Evolutionary conservation across 2,888 invertebrate species (phyloP), one percentile per base, ranked within the genome.

Genomic region (Tortrix viridana): DNA sequence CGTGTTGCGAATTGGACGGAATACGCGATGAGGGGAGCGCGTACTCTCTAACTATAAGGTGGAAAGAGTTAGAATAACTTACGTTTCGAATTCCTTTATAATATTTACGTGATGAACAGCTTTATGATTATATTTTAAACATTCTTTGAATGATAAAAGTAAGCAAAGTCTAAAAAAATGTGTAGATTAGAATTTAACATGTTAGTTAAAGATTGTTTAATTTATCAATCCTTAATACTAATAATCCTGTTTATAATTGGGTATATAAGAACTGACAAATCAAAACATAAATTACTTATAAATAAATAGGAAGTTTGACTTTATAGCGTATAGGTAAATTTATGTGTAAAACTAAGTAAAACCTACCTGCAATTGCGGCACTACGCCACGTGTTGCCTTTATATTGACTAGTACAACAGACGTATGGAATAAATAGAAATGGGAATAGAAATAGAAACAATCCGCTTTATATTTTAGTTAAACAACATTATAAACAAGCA

Each of bases 1-100:
- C 86, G 89, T 89, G 87, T 88, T 84, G 85, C 83, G 88, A 86
- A 86, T 89, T 82, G 88, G 85, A 85, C 85, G 80, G 89, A 90
- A 89, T 89, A 89, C 85, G 81, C 81, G 87, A 89, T 89, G 86
- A 89, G 89, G 86, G 84, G 85, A 77, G 84, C 82, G 82, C 78
- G 79, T 81, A 81, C 79, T 80, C 79, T 83, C 79, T 85, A 84
- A 84, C 79, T 82, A 80, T 79, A 81, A 77, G 77, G 84, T 76
- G 73, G 74, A 79, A 78, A 74, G 76, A 81, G 79, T 82, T 82
- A 77, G 80, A 81, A 80, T 79, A 84, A 85, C 76, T 85, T 84
- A 83, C 80, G 78, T 80, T 77, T 53, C 58, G 47, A 63, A 65
- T 70, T 70, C 68, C 66, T 68, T 16, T 41, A 38, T 41, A 66